Evolutionary conservation across 2,888 invertebrate species (phyloP).

Genomic region (Cataglyphis cursor): DNA sequence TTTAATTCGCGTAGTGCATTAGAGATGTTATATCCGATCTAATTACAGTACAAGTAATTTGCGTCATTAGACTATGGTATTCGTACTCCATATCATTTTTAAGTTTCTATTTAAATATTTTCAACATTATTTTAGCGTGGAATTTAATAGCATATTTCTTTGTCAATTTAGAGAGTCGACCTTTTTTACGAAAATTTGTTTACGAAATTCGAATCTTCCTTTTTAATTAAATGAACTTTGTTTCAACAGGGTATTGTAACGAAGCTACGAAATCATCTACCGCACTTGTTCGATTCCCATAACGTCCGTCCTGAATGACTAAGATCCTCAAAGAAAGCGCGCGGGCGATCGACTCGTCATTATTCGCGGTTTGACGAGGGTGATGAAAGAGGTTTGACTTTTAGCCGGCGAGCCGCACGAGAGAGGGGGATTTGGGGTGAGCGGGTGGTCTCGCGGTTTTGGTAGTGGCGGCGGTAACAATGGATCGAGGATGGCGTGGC

Average conservation of each 20-base stretch:
- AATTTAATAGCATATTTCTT: background rate
- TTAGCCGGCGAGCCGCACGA: conserved; percentile 46
- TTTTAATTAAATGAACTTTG: background rate
- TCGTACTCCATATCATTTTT: background rate
- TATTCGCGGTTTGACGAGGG: conserved; percentile 67
- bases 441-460: conserved; percentile 68
- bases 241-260: background rate
- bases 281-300: conserved; percentile 25
- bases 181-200: background rate
- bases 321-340: conserved; percentile 43
- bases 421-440: conserved; percentile 44
- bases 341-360: conserved; percentile 52
- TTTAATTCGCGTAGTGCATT: conserved; percentile 8
- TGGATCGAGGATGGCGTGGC: conserved; percentile 77
- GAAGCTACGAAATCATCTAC: background rate
- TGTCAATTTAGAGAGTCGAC: background rate
- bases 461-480: conserved; percentile 84
- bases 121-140: background rate
- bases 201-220: background rate
- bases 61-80: background rate
- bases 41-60: conserved; percentile 35
- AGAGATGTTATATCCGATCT: background rate
- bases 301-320: conserved; percentile 33
- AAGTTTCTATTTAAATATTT: background rate
- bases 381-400: conserved; percentile 59